Percentiles rank a stretch among this genome's conserved stretches.
These are phyloP conservation scores for Folsomia candida DNA, from an alignment of 2,888 invertebrate genomes.

Conservation along the genomic window DNA sequence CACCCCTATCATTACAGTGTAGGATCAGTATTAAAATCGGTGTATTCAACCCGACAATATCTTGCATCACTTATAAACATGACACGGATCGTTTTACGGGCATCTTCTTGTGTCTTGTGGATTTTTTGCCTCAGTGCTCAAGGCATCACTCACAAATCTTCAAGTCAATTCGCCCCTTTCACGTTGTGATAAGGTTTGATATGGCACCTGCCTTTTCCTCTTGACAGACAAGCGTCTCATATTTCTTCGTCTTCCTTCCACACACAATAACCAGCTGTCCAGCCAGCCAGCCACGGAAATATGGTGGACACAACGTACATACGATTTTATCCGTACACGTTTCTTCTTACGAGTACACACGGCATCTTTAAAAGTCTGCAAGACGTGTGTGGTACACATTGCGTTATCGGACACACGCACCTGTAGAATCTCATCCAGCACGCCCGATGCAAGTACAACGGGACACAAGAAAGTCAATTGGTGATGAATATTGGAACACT, in stretches of 20 bases:
- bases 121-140: not conserved
- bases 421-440: not conserved
- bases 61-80: not conserved
- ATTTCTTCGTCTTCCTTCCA: not conserved
- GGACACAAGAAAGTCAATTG: too few species aligned
- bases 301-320: not conserved
- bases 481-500: not conserved
- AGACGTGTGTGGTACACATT: not conserved
- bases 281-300: not conserved
- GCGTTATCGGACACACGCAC: not conserved
- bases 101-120: not conserved
- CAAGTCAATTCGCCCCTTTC: not conserved
- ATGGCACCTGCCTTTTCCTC: not conserved
- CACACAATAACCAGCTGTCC: not conserved
- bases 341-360: not conserved
- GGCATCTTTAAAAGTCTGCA: too few species aligned
- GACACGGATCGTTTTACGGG: conserved; percentile 10
- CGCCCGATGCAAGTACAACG: not conserved
- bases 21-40: conserved; percentile 2
- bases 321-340: not conserved
- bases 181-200: not conserved
- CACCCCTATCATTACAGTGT: not conserved
- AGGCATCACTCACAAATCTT: not conserved
- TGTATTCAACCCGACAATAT: not conserved
- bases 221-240: not conserved